Percentiles rank a stretch among this genome's conserved stretches.
Conservation (phyloP, 2,113 vertebrate species). For the Nyctibius bracteatus region DNA sequence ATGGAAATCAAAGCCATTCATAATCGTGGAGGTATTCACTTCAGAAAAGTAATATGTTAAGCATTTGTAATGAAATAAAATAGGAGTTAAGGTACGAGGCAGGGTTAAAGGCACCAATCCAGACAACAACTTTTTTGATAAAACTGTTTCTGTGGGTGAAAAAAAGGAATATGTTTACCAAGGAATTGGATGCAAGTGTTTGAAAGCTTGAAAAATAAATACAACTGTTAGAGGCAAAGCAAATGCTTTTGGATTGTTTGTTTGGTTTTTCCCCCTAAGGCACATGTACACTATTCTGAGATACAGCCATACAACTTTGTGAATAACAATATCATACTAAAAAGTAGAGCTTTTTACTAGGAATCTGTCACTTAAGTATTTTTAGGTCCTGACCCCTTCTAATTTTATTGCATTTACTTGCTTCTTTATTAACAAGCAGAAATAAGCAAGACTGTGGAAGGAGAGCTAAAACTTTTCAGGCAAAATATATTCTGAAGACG, state of each 20-base stretch:
- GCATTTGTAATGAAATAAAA: not conserved
- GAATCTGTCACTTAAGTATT: not conserved
- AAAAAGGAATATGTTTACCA: not conserved
- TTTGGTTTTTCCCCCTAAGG: not conserved
- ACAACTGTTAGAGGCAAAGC: not conserved
- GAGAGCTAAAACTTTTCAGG: not conserved
- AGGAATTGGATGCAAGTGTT: not conserved
- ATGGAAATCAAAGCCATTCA: not conserved
- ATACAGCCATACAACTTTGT: not conserved
- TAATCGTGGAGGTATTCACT: not conserved
- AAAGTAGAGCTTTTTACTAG: not conserved
- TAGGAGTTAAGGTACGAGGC: not conserved
- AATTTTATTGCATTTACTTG: not conserved
- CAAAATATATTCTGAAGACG: not conserved
- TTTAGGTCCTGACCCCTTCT: not conserved
- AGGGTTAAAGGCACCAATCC: not conserved
- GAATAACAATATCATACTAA: not conserved
- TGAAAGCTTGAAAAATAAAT: not conserved
- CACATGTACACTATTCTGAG: not conserved
- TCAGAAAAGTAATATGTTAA: not conserved
- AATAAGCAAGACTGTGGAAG: not conserved
- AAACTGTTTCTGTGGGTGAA: not conserved
- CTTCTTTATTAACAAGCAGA: not conserved
- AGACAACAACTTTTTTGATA: not conserved
- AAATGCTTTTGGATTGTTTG: not conserved